Evolutionary conservation across 2,797 vertebrate genomes (phyloP).

Genomic region (Artibeus lituratus): DNA sequence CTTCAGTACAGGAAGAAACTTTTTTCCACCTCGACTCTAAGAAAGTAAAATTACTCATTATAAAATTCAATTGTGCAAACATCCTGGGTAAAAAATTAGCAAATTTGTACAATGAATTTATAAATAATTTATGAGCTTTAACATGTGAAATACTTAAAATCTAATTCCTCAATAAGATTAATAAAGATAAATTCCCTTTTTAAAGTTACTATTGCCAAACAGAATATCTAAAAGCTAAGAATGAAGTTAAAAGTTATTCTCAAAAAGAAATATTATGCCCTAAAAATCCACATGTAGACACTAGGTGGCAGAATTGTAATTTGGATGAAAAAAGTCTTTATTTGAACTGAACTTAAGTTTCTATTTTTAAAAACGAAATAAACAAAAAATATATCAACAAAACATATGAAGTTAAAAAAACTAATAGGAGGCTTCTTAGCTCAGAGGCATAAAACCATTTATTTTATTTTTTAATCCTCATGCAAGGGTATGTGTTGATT

Average conservation of each 20-base stretch:
- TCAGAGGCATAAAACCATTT: neutral
- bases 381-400: neutral
- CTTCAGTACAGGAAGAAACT: conserved; percentile 96
- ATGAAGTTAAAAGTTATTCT: neutral
- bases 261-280: neutral
- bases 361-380: neutral
- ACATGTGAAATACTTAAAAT: neutral
- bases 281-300: conserved; percentile 51
- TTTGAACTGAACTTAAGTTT: conserved; percentile 16
- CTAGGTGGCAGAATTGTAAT: conserved; percentile 81
- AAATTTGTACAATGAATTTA: conserved; percentile 17
- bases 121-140: neutral
- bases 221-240: neutral
- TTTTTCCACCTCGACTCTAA: conserved; percentile 96
- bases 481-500: neutral
- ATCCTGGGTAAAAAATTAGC: neutral
- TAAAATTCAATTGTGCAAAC: conserved; percentile 7
- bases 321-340: conserved; percentile 37
- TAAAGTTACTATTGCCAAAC: neutral
- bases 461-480: neutral
- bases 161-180: neutral
- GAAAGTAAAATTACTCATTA: conserved; percentile 53
- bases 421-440: neutral
- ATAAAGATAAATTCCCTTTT: neutral
- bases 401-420: neutral